Conservation (phyloP, 2,888 invertebrate genomes). For the Folsomia manolachei region DNA sequence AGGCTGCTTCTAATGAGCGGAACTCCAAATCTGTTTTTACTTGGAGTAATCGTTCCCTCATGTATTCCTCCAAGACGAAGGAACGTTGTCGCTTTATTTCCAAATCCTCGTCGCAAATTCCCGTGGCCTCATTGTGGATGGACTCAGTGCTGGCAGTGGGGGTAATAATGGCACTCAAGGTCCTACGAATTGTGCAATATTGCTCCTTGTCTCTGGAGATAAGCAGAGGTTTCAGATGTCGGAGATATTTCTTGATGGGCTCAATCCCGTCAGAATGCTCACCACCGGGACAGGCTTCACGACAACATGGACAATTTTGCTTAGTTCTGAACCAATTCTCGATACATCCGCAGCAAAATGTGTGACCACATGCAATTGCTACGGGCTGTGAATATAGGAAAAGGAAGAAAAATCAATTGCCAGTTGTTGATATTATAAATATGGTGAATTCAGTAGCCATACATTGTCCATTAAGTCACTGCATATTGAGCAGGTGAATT, state of each 20-base stretch:
- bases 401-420: not conserved
- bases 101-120: not conserved
- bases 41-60: not conserved
- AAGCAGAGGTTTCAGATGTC: not conserved
- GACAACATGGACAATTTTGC: not conserved
- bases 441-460: not conserved
- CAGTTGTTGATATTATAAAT: not conserved
- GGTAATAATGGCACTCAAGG: not conserved
- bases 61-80: not conserved
- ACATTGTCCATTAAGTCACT: conserved; percentile 2
- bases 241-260: not conserved
- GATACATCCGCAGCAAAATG: not conserved
- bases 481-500: not conserved
- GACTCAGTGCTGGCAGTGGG: not conserved
- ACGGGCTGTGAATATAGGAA: not conserved
- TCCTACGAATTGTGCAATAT: not conserved
- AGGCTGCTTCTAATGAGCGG: not conserved
- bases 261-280: not conserved
- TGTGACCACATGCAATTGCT: not conserved
- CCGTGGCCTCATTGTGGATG: not conserved
- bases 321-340: not conserved
- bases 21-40: not conserved
- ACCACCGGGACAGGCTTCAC: not conserved
- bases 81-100: not conserved
- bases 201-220: conserved; percentile 1